Evolutionary conservation across 53 echinoderm and acorn worm genomes (phyloP).

Genomic region (Luidia sarsii): DNA sequence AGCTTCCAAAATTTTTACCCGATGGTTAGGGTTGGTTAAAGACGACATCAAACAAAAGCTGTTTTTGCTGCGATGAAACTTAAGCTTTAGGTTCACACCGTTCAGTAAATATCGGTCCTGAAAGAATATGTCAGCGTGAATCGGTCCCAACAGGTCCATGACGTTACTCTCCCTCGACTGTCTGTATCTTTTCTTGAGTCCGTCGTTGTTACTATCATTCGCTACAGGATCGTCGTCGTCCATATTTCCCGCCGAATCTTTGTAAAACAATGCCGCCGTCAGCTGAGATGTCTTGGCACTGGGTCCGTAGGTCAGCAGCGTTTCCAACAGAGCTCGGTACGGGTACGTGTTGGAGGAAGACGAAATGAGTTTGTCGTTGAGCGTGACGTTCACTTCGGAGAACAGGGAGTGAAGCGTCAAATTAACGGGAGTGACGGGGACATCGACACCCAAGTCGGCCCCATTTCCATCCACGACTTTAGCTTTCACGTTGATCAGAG

Average conservation of each 20-base stretch:
- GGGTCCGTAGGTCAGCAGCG: constrained; percentile 66
- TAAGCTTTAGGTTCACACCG: constrained; percentile 67
- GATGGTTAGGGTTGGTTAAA: background rate
- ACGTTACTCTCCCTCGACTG: constrained; percentile 19
- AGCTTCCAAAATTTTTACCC: constrained; percentile 39
- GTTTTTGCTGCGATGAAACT: constrained; percentile 61
- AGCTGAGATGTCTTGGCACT: constrained; percentile 74
- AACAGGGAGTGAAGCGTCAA: constrained; percentile 66
- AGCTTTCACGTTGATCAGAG: constrained; percentile 55
- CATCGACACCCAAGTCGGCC: constrained; percentile 43
- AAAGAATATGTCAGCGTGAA: constrained; percentile 67
- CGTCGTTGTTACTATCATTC: constrained; percentile 31
- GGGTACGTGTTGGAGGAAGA: constrained; percentile 68
- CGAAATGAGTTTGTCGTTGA: constrained; percentile 70
- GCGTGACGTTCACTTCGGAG: constrained; percentile 63
- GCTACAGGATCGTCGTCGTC: constrained; percentile 54
- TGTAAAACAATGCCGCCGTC: constrained; percentile 65
- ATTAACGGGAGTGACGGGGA: constrained; percentile 67
- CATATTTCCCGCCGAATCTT: constrained; percentile 71
- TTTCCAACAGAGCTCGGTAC: constrained; percentile 60
- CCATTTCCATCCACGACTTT: constrained; percentile 62
- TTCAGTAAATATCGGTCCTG: constrained; percentile 58
- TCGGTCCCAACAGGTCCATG: constrained; percentile 65
- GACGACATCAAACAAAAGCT: constrained; percentile 46
- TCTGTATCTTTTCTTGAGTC: constrained; percentile 37